Evolutionary conservation across 2,113 vertebrate species (phyloP), one percentile per base, ranked within the genome.

Genomic region (Burhinus oedicnemus): DNA sequence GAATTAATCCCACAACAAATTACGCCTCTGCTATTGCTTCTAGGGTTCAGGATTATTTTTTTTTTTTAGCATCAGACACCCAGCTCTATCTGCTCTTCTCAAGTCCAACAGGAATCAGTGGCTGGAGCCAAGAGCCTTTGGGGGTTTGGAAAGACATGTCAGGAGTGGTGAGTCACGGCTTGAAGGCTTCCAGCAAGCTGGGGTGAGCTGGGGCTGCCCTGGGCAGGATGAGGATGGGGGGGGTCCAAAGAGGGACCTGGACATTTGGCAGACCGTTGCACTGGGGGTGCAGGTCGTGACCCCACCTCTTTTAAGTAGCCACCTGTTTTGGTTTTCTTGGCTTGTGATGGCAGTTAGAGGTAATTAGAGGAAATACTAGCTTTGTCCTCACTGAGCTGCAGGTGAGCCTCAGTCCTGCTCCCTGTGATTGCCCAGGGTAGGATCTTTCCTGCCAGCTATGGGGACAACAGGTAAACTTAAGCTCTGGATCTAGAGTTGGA

Each of bases 1-100:
- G 95, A 94, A 88, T 83, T 94, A 95, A 93, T 95, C 94, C 78
- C 51, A 36, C 78, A 77, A 89, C 95, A 94, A 97, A 94, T 93
- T 76, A 85, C 2, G 8, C 62, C 75, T 91, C 86, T 82, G 80
- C 80, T 80, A 1, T 93, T 90, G 77, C 94, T 88, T 62, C 62
- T 62, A 83, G 51, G 47, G 51, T 32, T 86, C 3, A 4, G 69
- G 54, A 7, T n/a, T 40, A 40, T 40, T 44, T 1, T 27, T 62
- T 38, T 26, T 70, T 55, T 88, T 77, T 52, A 87, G 70, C 30
- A 16, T 34, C 70, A 83, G 74, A n/a, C 25, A 87, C 9, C 12
- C 49, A 45, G 40, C 54, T 89, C 69, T 84, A 9, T 34, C 77
- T 94, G 74, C 74, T 84, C 58, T 54, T 87, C 62, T 87, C 58